These are phyloP conservation scores for Origma solitaria DNA, from an alignment of 2,113 vertebrate species.

Conservation along the genomic window DNA sequence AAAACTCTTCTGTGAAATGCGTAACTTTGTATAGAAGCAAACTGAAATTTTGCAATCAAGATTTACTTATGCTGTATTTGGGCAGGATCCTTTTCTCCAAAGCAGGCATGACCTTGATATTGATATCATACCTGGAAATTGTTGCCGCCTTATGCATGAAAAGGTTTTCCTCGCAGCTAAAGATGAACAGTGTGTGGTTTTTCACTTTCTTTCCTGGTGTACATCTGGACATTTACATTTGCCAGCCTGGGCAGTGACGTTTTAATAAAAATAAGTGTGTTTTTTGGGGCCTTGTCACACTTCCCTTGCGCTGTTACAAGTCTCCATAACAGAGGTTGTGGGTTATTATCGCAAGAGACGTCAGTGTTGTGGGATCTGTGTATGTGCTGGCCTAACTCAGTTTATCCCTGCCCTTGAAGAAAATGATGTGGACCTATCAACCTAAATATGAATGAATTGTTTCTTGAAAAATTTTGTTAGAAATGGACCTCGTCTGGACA, in stretches of 20 bases:
- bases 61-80: not conserved
- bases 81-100: not conserved
- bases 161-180: not conserved
- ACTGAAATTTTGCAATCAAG: not conserved
- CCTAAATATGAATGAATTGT: not conserved
- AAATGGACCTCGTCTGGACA: not conserved
- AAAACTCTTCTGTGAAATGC: not conserved
- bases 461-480: not conserved
- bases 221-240: not conserved
- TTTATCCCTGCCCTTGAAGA: not conserved
- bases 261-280: not conserved
- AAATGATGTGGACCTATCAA: not conserved
- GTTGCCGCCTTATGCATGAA: not conserved
- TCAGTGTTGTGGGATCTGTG: not conserved
- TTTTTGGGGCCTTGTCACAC: not conserved
- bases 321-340: not conserved
- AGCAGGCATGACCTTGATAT: not conserved
- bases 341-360: not conserved
- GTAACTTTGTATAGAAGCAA: not conserved
- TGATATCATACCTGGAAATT: not conserved
- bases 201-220: not conserved
- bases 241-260: not conserved
- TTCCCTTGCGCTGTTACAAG: not conserved
- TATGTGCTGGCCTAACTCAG: not conserved
- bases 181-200: not conserved